These are phyloP conservation scores for Mesocentrotus franciscanus DNA, from an alignment of 53 echinoderm and acorn worm genomes.

Conservation along the genomic window DNA sequence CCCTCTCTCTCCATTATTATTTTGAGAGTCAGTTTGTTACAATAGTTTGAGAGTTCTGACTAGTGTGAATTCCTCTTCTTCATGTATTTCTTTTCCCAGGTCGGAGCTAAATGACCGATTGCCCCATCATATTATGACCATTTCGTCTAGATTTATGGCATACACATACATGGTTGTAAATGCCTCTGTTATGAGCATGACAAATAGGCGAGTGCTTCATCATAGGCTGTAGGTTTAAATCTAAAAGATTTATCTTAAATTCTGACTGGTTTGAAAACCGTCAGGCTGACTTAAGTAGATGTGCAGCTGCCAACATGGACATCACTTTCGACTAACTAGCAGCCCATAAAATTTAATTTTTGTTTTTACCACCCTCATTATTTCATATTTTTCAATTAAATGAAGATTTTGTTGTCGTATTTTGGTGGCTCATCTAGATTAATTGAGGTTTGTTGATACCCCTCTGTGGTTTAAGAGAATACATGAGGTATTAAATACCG, in stretches of 20 bases:
- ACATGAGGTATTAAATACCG: background rate
- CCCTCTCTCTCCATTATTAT: too few relatives aligned
- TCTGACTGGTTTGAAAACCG: background rate
- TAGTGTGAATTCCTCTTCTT: background rate
- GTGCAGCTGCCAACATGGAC: background rate
- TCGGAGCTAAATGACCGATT: conserved; percentile 5
- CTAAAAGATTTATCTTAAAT: conserved; percentile 14
- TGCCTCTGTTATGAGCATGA: background rate
- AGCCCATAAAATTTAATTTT: background rate
- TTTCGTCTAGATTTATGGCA: background rate
- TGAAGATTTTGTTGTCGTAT: background rate
- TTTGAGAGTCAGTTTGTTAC: background rate
- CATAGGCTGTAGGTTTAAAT: background rate
- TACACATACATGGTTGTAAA: background rate
- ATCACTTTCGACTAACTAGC: background rate
- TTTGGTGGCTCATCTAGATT: conserved; percentile 2
- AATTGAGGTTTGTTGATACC: conserved; percentile 26
- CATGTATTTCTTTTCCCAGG: background rate
- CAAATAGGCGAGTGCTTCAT: background rate
- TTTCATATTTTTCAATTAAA: background rate
- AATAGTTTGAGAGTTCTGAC: background rate
- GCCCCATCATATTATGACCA: background rate
- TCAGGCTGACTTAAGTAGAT: conserved; percentile 1
- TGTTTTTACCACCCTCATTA: background rate
- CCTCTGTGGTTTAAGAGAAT: background rate